These are phyloP conservation scores for Tenualosa ilisha DNA, from an alignment of 2,797 vertebrate species.

Conservation along the genomic window DNA sequence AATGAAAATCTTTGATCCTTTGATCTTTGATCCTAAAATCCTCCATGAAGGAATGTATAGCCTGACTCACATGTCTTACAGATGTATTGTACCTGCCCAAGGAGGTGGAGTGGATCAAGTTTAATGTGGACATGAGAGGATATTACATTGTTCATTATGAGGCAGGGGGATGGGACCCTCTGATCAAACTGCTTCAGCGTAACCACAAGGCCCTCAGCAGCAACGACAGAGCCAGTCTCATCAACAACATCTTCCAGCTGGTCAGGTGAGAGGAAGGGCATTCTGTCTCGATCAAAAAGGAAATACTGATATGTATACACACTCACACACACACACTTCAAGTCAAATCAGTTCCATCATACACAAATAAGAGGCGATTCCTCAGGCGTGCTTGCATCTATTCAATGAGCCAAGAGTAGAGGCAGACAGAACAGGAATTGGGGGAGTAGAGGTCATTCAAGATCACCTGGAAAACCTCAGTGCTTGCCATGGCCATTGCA, in stretches of 20 bases:
- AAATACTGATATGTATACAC: too few relatives aligned
- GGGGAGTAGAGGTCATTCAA: too few relatives aligned
- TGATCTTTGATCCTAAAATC: not conserved
- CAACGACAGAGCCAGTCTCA: conserved; percentile 87
- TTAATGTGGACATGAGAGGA: conserved; percentile 89
- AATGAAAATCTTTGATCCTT: too few relatives aligned
- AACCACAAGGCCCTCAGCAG: conserved; percentile 80
- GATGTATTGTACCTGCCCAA: conserved; percentile 82
- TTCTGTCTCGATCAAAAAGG: too few relatives aligned
- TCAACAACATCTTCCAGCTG: conserved; percentile 88
- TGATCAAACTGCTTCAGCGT: conserved; percentile 77
- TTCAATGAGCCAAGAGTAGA: too few relatives aligned
- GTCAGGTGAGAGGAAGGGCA: conserved; percentile 76
- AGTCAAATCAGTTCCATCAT: too few relatives aligned
- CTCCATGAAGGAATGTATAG: not conserved
- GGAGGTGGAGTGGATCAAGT: conserved; percentile 90
- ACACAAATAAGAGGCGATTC: too few relatives aligned
- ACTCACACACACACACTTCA: too few relatives aligned
- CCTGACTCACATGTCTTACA: conserved; percentile 46
- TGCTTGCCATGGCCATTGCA: too few relatives aligned
- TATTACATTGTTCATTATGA: conserved; percentile 93
- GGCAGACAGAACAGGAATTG: too few relatives aligned
- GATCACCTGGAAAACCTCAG: too few relatives aligned
- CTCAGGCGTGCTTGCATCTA: too few relatives aligned
- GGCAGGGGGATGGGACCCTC: conserved; percentile 79